Percentiles rank a stretch among this genome's conserved stretches.
Conservation (phyloP, 2,888 invertebrate genomes). For the Trissolcus japonicus region DNA sequence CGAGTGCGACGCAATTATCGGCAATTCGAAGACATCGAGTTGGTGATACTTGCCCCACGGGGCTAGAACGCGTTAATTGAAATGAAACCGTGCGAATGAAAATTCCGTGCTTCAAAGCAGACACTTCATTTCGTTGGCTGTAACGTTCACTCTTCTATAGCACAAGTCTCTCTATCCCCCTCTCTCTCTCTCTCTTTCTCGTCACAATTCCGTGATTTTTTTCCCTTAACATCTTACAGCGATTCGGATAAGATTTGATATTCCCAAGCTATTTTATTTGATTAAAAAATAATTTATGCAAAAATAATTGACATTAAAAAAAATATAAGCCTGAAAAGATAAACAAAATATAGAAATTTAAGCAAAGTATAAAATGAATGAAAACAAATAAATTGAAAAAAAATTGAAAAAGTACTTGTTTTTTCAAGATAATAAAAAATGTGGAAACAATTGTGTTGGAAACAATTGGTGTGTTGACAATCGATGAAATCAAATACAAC, state of each 20-base stretch:
- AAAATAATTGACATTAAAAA: neutral
- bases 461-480: too few relatives aligned
- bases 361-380: too few relatives aligned
- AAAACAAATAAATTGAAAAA: neutral
- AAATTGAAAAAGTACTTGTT: conserved; percentile 6
- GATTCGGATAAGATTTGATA: too few relatives aligned
- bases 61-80: conserved; percentile 72
- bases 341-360: neutral
- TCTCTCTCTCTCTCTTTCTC: neutral
- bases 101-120: conserved; percentile 66
- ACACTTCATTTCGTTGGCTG: conserved; percentile 62
- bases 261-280: neutral
- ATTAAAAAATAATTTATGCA: neutral
- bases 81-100: conserved; percentile 75
- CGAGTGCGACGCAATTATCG: conserved; percentile 70
- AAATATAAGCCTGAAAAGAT: neutral
- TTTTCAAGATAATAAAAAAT: too few relatives aligned
- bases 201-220: too few relatives aligned
- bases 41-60: conserved; percentile 62
- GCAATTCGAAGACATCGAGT: conserved; percentile 67
- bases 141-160: conserved; percentile 57
- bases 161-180: neutral
- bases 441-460: too few relatives aligned
- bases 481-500: neutral
- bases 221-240: too few relatives aligned